These are phyloP conservation scores for Scaptomyza cyrtandrae DNA, from an alignment of 2,888 invertebrate species.

Conservation along the genomic window DNA sequence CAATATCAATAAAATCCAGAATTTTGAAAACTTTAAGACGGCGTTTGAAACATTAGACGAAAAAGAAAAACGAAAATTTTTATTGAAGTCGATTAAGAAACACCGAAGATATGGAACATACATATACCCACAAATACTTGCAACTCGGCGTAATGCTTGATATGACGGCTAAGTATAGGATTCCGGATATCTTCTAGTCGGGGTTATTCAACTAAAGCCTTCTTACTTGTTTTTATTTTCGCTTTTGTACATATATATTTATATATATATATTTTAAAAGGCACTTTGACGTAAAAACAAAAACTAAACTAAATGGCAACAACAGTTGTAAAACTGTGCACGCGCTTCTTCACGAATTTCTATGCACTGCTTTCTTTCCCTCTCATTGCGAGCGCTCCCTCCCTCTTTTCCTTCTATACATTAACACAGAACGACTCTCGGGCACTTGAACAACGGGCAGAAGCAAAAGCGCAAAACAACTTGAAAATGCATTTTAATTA, in stretches of 20 bases:
- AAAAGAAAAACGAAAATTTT: too few relatives aligned
- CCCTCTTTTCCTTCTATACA: background rate
- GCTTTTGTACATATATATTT: conserved; percentile 15
- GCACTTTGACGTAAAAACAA: conserved; percentile 57
- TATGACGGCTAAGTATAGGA: too few relatives aligned
- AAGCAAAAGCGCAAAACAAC: conserved; percentile 54
- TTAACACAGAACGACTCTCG: background rate
- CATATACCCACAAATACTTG: too few relatives aligned
- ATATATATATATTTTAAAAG: conserved; percentile 41
- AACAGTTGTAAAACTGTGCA: conserved; percentile 60
- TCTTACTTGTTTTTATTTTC: background rate
- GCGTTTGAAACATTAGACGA: too few relatives aligned
- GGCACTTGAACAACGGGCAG: conserved; percentile 45
- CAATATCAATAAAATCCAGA: too few relatives aligned
- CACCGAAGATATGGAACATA: too few relatives aligned
- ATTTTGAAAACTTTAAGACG: too few relatives aligned
- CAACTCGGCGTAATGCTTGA: too few relatives aligned
- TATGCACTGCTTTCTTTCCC: background rate
- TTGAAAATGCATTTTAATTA: conserved; percentile 76
- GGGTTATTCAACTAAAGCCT: too few relatives aligned
- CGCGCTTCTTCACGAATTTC: conserved; percentile 32
- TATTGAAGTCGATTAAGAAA: too few relatives aligned
- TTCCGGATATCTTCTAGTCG: too few relatives aligned
- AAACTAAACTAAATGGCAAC: conserved; percentile 64
- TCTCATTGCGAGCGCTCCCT: background rate